Evolutionary conservation across 2,888 invertebrate species (phyloP).

Genomic region (Drosophila diplacantha): DNA sequence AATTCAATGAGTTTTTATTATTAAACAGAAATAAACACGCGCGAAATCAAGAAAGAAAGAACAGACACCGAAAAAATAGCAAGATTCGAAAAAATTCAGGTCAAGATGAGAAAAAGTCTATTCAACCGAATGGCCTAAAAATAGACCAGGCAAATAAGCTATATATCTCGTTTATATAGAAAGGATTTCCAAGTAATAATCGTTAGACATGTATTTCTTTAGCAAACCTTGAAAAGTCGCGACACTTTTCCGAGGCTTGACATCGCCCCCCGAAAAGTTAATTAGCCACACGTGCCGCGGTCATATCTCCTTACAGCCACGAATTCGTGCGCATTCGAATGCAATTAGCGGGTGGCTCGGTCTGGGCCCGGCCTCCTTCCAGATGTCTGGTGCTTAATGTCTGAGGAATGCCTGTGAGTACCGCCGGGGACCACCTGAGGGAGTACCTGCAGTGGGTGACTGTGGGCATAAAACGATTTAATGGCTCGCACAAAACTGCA

Average conservation of each 20-base stretch:
- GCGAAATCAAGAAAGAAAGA: constrained; percentile 8
- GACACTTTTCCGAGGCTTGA: constrained; percentile 16
- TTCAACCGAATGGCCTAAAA: constrained; percentile 56
- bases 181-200: constrained; percentile 31
- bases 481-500: constrained; percentile 22
- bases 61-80: constrained; percentile 13
- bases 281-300: constrained; percentile 36
- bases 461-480: constrained; percentile 29
- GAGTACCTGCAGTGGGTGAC: constrained; percentile 14
- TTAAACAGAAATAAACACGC: constrained; percentile 28
- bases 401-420: constrained; percentile 7
- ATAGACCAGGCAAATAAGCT: constrained; percentile 20
- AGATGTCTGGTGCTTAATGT: constrained; percentile 11
- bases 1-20: constrained; percentile 29
- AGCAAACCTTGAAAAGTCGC: constrained; percentile 27
- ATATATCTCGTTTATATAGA: constrained; percentile 7
- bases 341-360: constrained; percentile 33
- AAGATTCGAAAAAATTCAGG: constrained; percentile 51
- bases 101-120: constrained; percentile 68
- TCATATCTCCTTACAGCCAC: constrained; percentile 16
- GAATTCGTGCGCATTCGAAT: constrained; percentile 37
- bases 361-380: constrained; percentile 12
- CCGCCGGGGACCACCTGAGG: constrained; percentile 2
- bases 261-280: constrained; percentile 20
- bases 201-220: constrained; percentile 10